A percentile compares a stretch with the other conserved stretches of the same genome.
Evolutionary conservation across 2,113 vertebrate genomes (phyloP).

Genomic region (Calidris pygmaea): DNA sequence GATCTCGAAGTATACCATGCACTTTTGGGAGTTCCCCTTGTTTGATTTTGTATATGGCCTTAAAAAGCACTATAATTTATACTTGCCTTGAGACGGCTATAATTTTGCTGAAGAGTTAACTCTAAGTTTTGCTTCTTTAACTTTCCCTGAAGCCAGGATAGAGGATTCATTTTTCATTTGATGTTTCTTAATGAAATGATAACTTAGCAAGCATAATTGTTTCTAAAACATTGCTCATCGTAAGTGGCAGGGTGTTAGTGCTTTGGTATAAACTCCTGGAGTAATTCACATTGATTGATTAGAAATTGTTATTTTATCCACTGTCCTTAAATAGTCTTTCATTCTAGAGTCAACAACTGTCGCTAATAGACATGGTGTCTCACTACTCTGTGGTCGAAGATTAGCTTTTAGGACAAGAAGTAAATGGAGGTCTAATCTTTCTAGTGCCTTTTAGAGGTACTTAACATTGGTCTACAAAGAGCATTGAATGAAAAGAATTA

Average conservation of each 20-base stretch:
- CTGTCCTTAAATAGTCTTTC: constrained; percentile 15
- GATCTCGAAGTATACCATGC: background rate
- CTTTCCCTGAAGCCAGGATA: background rate
- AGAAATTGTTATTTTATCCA: constrained; percentile 22
- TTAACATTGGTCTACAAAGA: constrained; percentile 38
- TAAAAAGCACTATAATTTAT: background rate
- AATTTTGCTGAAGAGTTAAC: background rate
- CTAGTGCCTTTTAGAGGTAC: constrained; percentile 42
- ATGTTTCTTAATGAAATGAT: constrained; percentile 45
- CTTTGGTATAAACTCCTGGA: constrained; percentile 2
- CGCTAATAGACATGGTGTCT: constrained; percentile 13
- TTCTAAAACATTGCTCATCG: constrained; percentile 31
- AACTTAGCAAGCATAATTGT: constrained; percentile 30
- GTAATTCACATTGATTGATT: constrained; percentile 48
- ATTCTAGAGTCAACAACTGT: background rate
- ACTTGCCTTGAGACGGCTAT: background rate
- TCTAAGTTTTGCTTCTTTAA: background rate
- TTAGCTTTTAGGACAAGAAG: constrained; percentile 39
- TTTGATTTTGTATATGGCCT: background rate
- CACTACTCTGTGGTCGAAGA: background rate
- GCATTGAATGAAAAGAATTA: constrained; percentile 16
- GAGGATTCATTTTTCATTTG: background rate
- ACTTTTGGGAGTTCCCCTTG: background rate
- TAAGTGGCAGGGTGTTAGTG: background rate
- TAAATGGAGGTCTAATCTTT: constrained; percentile 47